These are phyloP conservation scores for Drosophila fulvimacula DNA, from an alignment of 2,888 invertebrate species.

Conservation along the genomic window DNA sequence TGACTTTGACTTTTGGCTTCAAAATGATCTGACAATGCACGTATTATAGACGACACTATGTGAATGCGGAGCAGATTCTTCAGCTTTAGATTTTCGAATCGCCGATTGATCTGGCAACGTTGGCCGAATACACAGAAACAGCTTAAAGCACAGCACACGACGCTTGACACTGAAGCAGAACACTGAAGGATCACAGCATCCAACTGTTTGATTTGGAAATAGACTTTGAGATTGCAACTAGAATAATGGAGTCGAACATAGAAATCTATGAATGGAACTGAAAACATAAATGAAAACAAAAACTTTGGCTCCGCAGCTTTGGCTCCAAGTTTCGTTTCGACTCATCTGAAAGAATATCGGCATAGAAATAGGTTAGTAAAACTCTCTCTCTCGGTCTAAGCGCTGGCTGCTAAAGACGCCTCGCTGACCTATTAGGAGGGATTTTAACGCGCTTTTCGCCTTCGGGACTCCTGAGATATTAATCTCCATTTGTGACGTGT, in stretches of 20 bases:
- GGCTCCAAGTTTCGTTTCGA: slow-evolving; percentile 41
- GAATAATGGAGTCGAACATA: neutral
- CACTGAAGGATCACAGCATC: neutral
- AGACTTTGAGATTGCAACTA: slow-evolving; percentile 38
- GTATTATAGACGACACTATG: neutral
- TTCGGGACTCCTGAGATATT: neutral
- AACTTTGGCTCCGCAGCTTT: slow-evolving; percentile 39
- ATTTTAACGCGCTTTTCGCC: slow-evolving; percentile 4
- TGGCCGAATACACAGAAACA: neutral
- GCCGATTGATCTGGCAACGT: neutral
- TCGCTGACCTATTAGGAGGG: neutral
- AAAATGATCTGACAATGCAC: neutral
- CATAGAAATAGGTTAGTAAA: slow-evolving; percentile 60
- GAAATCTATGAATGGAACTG: slow-evolving; percentile 3
- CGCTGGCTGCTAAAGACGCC: neutral
- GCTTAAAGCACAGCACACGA: neutral
- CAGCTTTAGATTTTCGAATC: neutral
- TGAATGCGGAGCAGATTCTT: too few species aligned
- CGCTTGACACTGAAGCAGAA: neutral
- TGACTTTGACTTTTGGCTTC: too few species aligned
- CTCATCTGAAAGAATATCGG: slow-evolving; percentile 60
- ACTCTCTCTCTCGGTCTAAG: neutral
- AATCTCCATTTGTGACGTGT: slow-evolving; percentile 7
- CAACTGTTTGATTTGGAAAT: neutral
- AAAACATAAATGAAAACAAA: slow-evolving; percentile 12